These are phyloP conservation scores for Helicoverpa zea DNA, from an alignment of 1,140 invertebrate genomes.

Conservation along the genomic window DNA sequence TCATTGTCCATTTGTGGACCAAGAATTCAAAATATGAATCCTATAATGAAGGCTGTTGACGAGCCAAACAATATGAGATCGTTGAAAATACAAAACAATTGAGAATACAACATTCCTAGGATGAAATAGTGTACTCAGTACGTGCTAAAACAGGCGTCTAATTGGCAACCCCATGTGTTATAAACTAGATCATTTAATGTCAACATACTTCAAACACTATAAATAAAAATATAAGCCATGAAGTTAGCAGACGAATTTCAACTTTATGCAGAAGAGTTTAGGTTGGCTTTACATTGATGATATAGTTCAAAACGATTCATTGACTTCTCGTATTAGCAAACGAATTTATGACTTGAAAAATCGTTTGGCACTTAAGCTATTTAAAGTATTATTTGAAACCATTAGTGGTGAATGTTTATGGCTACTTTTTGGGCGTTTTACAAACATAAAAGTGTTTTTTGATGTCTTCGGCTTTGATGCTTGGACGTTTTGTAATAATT, in stretches of 20 bases:
- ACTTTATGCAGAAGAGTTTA: not conserved
- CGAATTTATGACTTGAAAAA: slow-evolving; percentile 57
- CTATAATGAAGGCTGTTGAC: too few relatives aligned
- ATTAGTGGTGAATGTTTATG: slow-evolving; percentile 54
- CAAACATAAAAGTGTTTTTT: slow-evolving; percentile 52
- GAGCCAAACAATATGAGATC: not conserved
- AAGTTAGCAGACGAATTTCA: not conserved
- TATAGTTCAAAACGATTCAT: slow-evolving; percentile 6
- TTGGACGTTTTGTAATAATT: slow-evolving; percentile 4
- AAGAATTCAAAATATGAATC: too few relatives aligned
- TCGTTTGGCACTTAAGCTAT: slow-evolving; percentile 57
- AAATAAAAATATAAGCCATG: slow-evolving; percentile 9
- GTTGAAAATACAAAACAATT: not conserved
- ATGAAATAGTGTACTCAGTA: not conserved
- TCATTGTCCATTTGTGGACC: too few relatives aligned
- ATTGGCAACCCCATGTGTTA: slow-evolving; percentile 36
- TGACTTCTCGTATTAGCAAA: slow-evolving; percentile 50
- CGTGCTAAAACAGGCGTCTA: slow-evolving; percentile 16
- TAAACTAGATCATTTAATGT: slow-evolving; percentile 34
- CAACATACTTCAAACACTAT: slow-evolving; percentile 15
- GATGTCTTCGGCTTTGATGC: slow-evolving; percentile 55
- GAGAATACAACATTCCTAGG: not conserved
- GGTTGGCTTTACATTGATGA: not conserved
- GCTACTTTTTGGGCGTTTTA: slow-evolving; percentile 47
- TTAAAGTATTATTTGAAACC: slow-evolving; percentile 54